Percentiles rank a stretch among this genome's conserved stretches.
Evolutionary conservation across 1,140 invertebrate species (phyloP).

Genomic region (Danaus plexippus): DNA sequence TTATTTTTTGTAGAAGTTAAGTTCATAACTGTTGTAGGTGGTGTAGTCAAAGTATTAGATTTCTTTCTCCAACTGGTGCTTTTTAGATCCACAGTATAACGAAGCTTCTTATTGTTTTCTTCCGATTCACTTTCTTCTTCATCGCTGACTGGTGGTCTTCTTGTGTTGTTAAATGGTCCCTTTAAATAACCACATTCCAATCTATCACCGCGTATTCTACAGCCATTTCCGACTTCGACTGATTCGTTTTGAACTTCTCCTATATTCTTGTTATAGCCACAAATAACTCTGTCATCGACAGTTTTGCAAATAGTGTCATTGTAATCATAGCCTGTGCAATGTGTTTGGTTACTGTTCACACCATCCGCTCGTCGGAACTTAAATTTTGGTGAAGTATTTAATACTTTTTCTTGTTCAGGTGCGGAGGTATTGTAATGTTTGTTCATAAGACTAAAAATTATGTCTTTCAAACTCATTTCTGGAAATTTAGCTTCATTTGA

Average conservation of each 20-base stretch:
- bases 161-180: constrained; percentile 23
- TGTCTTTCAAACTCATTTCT: constrained; percentile 1
- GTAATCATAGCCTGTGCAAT: constrained; percentile 36
- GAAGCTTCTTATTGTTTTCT: constrained; percentile 5
- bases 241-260: constrained; percentile 24
- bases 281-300: constrained; percentile 37
- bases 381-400: constrained; percentile 1
- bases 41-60: neutral
- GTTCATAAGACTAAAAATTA: no score
- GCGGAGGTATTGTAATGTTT: no score
- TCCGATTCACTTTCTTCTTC: neutral
- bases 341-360: constrained; percentile 5
- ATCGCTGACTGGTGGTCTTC: constrained; percentile 24
- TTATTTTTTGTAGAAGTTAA: constrained; percentile 3
- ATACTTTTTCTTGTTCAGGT: neutral
- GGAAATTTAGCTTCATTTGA: constrained; percentile 19
- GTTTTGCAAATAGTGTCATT: constrained; percentile 38
- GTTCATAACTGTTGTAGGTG: neutral
- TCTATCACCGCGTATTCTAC: constrained; percentile 37
- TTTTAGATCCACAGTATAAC: neutral
- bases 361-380: neutral
- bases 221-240: constrained; percentile 34
- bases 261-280: constrained; percentile 52
- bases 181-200: constrained; percentile 52
- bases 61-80: neutral